Conservation (phyloP, 2,113 vertebrate species). For the Diadophis punctatus region DNA sequence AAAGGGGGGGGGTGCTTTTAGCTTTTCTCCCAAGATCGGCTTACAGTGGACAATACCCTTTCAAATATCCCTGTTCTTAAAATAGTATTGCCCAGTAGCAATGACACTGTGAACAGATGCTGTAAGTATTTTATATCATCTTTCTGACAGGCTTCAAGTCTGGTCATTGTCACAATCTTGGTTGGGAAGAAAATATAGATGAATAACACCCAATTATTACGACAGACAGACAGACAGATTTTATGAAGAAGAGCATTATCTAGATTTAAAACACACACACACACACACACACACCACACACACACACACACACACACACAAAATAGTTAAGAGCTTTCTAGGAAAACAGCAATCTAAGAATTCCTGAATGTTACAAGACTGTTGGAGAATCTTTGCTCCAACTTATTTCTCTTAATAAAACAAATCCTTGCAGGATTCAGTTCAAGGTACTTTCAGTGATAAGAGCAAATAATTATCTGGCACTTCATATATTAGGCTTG, state of each 20-base stretch:
- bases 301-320: too few species aligned
- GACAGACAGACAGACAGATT: conserved; percentile 38
- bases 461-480: neutral
- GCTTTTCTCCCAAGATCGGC: conserved; percentile 27
- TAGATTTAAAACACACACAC: neutral
- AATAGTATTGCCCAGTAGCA: conserved; percentile 69
- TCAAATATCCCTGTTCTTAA: conserved; percentile 53
- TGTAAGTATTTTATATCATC: conserved; percentile 70
- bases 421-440: neutral
- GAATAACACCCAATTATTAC: conserved; percentile 51
- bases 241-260: conserved; percentile 45
- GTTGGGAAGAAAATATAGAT: conserved; percentile 64
- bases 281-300: too few species aligned
- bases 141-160: conserved; percentile 68
- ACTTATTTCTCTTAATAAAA: neutral
- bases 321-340: conserved; percentile 24
- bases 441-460: neutral
- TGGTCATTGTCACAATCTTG: conserved; percentile 64
- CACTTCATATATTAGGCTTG: neutral
- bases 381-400: neutral
- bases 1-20: conserved; percentile 21
- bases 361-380: neutral
- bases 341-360: neutral
- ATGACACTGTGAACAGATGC: conserved; percentile 59
- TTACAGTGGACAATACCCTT: conserved; percentile 46